Evolutionary conservation across 2,113 vertebrate genomes (phyloP).

Genomic region (Podocnemis expansa): DNA sequence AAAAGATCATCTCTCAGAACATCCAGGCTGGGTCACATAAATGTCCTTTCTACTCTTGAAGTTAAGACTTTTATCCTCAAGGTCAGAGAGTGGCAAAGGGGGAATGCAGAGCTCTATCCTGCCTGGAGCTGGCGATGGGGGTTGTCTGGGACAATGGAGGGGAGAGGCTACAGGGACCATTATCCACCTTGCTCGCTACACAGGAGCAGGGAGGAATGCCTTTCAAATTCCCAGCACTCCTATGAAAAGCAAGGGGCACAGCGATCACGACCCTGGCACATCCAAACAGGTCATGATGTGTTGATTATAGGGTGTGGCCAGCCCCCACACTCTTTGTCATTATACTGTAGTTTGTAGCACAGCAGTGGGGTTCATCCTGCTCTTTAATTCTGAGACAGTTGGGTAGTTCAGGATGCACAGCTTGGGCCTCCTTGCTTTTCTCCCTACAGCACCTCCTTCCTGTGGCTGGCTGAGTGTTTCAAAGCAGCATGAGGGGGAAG

Average conservation of each 20-base stretch:
- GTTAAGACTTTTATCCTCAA: not conserved
- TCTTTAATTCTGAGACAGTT: not conserved
- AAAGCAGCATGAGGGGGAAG: not conserved
- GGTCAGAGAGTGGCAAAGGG: not conserved
- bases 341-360: not conserved
- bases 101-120: not conserved
- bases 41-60: not conserved
- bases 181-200: not conserved
- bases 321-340: not conserved
- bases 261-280: not conserved
- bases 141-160: not conserved
- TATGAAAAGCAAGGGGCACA: not conserved
- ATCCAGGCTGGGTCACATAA: not conserved
- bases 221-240: not conserved
- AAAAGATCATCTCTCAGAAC: not conserved
- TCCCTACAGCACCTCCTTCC: not conserved
- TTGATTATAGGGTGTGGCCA: not conserved
- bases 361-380: not conserved
- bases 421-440: not conserved
- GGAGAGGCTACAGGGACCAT: too few relatives aligned
- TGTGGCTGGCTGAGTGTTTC: fast-evolving
- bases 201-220: not conserved
- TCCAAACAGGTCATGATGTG: not conserved
- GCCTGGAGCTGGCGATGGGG: not conserved
- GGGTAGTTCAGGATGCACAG: not conserved